phyloP scores from a whole-genome alignment of 2,113 vertebrate genomes.

The Arizona elegans region DNA sequence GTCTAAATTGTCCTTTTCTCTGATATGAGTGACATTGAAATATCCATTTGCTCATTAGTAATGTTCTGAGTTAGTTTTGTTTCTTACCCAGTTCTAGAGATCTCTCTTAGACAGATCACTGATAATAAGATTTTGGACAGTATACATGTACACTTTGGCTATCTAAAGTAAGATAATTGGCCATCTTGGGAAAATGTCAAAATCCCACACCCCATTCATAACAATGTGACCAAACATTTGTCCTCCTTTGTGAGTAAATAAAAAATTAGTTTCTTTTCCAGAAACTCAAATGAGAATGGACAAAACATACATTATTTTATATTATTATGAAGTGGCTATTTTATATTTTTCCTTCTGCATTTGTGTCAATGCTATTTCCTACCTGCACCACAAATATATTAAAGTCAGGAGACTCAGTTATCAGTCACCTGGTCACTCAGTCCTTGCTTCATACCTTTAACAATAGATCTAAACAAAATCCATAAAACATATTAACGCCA shows the following conservation, averaged over 20 bases:
- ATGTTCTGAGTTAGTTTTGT: background rate
- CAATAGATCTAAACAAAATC: background rate
- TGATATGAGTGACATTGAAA: background rate
- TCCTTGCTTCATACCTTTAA: background rate
- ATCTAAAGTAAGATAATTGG: background rate
- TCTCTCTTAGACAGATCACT: background rate
- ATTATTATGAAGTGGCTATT: background rate
- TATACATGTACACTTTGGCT: background rate
- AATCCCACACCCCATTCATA: background rate
- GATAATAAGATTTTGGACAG: background rate
- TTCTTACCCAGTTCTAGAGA: background rate
- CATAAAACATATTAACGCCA: background rate
- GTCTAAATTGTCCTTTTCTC: background rate
- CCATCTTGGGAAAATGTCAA: background rate
- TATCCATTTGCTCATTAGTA: background rate
- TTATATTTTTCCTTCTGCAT: background rate
- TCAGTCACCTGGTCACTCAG: background rate
- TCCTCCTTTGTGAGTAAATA: background rate
- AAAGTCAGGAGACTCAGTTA: background rate
- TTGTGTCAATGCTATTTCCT: background rate
- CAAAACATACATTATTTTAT: background rate
- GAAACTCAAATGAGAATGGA: background rate
- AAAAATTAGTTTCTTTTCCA: background rate
- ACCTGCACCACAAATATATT: background rate
- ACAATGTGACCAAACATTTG: background rate